Conservation (phyloP, 2,888 invertebrate species). For the Diarsia mendica region DNA sequence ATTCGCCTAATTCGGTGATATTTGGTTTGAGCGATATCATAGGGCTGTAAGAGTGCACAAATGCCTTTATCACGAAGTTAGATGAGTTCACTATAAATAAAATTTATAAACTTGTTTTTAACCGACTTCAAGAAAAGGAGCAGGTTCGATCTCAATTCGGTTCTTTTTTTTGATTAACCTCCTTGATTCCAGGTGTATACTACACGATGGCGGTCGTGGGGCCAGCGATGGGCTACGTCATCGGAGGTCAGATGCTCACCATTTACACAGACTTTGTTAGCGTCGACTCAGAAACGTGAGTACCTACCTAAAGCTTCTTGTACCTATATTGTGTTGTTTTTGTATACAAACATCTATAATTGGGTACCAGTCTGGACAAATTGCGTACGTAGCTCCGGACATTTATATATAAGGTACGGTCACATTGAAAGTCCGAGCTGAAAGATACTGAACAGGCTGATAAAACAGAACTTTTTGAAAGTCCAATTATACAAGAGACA, state of each 20-base stretch:
- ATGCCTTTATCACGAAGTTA: too few relatives aligned
- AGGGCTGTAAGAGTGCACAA: too few relatives aligned
- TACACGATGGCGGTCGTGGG: conserved; percentile 96
- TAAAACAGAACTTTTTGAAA: too few relatives aligned
- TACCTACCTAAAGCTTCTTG: conserved; percentile 61
- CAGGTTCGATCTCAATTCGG: too few relatives aligned
- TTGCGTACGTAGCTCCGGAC: neutral
- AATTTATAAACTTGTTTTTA: too few relatives aligned
- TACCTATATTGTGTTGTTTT: neutral
- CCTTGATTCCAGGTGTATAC: conserved; percentile 91
- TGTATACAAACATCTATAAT: neutral
- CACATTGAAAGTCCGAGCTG: neutral
- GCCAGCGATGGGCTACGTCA: conserved; percentile 95
- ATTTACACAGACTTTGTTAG: conserved; percentile 94
- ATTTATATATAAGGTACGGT: too few relatives aligned
- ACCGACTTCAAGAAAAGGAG: too few relatives aligned
- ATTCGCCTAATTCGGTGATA: too few relatives aligned
- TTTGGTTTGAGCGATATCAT: too few relatives aligned
- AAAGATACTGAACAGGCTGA: neutral
- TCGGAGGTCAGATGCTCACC: conserved; percentile 95
- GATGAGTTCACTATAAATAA: too few relatives aligned
- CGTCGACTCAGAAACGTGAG: conserved; percentile 92
- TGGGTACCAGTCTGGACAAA: neutral
- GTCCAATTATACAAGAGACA: too few relatives aligned
- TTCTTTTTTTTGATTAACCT: neutral